Percentiles rank a stretch among this genome's conserved stretches.
phyloP scores from a whole-genome alignment of 2,113 vertebrate genomes.

The Ivindomyrus marchei region DNA sequence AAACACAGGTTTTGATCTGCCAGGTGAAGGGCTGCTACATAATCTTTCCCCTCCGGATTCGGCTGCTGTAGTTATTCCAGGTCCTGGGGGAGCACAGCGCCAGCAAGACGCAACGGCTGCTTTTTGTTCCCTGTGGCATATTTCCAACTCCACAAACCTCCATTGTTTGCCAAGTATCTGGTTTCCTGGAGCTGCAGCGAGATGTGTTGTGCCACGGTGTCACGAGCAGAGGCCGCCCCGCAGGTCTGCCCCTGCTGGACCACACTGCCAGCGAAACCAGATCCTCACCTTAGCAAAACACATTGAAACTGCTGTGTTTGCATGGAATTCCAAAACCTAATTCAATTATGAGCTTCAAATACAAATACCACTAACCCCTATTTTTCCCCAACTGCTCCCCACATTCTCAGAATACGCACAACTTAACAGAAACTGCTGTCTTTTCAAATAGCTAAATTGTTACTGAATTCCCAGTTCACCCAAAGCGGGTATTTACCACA shows the following conservation, averaged over 20 bases:
- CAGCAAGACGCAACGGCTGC: not conserved
- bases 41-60: not conserved
- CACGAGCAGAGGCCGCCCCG: not conserved
- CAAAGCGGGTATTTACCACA: not conserved
- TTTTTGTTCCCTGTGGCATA: not conserved
- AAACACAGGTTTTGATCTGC: not conserved
- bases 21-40: not conserved
- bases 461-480: slow-evolving; percentile 20
- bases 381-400: not conserved
- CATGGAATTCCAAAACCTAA: slow-evolving; percentile 21
- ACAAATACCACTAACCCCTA: slow-evolving; percentile 7
- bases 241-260: not conserved
- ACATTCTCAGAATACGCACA: not conserved
- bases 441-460: slow-evolving; percentile 14
- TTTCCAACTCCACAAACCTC: not conserved
- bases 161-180: slow-evolving; percentile 8
- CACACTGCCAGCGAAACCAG: slow-evolving; percentile 8
- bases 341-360: slow-evolving; percentile 14
- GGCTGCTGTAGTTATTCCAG: not conserved
- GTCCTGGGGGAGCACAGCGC: not conserved
- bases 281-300: slow-evolving; percentile 9
- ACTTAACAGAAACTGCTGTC: slow-evolving; percentile 11
- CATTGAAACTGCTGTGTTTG: slow-evolving; percentile 9
- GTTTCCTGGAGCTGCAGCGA: not conserved
- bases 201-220: not conserved